Conservation (phyloP, 2,888 invertebrate species). For the Cryptophagus acutangulus region DNA sequence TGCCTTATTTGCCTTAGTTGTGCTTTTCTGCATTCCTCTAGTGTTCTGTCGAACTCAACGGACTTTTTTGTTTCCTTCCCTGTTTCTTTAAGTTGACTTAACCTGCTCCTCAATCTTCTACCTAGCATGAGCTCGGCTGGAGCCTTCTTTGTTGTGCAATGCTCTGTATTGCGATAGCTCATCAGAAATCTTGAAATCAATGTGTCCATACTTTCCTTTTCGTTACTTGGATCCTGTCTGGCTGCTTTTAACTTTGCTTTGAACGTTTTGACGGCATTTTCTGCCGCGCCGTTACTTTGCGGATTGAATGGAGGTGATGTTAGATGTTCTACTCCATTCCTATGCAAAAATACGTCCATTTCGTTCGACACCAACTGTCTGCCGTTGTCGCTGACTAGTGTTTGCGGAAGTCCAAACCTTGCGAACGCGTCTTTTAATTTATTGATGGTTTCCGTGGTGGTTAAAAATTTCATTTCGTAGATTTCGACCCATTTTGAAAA, state of each 20-base stretch:
- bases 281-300: conserved; percentile 14
- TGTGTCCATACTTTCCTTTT: not conserved
- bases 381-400: conserved; percentile 7
- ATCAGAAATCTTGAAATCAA: conserved; percentile 9
- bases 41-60: too few relatives aligned
- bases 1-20: too few relatives aligned
- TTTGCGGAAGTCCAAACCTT: conserved; percentile 10
- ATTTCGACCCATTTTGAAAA: conserved; percentile 11
- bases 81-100: too few relatives aligned
- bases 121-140: conserved; percentile 8
- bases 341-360: conserved; percentile 11
- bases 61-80: too few relatives aligned
- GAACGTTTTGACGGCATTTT: conserved; percentile 15
- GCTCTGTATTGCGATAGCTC: conserved; percentile 8
- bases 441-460: conserved; percentile 1
- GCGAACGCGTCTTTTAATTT: conserved; percentile 10
- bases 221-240: conserved; percentile 6
- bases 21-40: too few relatives aligned
- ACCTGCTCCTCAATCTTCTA: too few relatives aligned
- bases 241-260: conserved; percentile 7
- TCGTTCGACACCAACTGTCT: conserved; percentile 8
- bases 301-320: conserved; percentile 13
- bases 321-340: conserved; percentile 15
- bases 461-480: conserved; percentile 5
- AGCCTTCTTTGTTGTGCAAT: conserved; percentile 9